A percentile compares a stretch with the other conserved stretches of the same genome.
phyloP scores from a whole-genome alignment of 2,888 invertebrate species.

The Prionchulus punctatus region DNA sequence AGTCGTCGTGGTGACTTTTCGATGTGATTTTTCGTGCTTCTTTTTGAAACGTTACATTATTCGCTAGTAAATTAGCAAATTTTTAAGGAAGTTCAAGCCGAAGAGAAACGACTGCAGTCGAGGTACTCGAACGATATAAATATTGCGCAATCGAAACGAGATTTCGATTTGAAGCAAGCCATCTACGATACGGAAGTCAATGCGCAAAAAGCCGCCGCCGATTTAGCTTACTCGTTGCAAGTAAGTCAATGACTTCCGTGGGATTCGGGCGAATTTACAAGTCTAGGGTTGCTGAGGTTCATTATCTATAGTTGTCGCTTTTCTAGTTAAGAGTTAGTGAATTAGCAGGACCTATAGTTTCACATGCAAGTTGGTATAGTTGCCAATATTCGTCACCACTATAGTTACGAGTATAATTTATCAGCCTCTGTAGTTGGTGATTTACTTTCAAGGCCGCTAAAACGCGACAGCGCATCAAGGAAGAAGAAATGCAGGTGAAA shows the following conservation, averaged over 20 bases:
- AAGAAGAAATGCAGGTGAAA: slow-evolving; percentile 87
- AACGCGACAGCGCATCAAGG: slow-evolving; percentile 82
- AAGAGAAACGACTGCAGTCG: slow-evolving; percentile 86
- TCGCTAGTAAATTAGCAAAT: not conserved
- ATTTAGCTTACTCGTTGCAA: slow-evolving; percentile 35
- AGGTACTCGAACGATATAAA: slow-evolving; percentile 87
- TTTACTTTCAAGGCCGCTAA: slow-evolving; percentile 92
- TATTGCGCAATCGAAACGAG: slow-evolving; percentile 85
- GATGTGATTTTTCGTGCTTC: not conserved
- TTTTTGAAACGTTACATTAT: not conserved
- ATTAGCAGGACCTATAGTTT: too few relatives aligned
- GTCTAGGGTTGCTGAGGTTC: too few relatives aligned
- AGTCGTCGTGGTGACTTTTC: not conserved
- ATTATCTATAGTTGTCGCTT: too few relatives aligned
- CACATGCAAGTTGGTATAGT: too few relatives aligned
- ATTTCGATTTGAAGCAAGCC: slow-evolving; percentile 91
- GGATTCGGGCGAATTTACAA: too few relatives aligned
- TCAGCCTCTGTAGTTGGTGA: too few relatives aligned
- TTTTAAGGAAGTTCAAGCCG: slow-evolving; percentile 66
- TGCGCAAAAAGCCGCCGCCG: slow-evolving; percentile 52
- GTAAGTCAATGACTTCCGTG: too few relatives aligned
- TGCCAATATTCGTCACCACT: too few relatives aligned
- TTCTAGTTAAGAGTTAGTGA: too few relatives aligned
- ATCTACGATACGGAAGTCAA: slow-evolving; percentile 92
- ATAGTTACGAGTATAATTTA: too few relatives aligned